Percentiles rank a stretch among this genome's conserved stretches.
Conservation (phyloP, 2,113 vertebrate genomes). For the Lepisosteus osseus region DNA sequence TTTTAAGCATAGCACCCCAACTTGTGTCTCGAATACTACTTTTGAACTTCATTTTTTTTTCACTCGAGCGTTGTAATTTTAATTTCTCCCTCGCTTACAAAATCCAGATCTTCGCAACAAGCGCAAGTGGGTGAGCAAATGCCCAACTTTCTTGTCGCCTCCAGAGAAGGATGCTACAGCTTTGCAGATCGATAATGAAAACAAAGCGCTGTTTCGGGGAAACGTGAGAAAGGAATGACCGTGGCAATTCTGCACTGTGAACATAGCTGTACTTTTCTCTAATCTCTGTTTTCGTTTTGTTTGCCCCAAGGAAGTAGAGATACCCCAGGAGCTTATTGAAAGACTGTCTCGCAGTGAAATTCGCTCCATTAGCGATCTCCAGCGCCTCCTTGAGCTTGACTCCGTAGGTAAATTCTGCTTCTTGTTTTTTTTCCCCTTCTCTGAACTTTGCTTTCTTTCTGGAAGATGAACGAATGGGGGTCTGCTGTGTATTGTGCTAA, state of each 20-base stretch:
- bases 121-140: constrained; percentile 42
- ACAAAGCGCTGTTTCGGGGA: no score
- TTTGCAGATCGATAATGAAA: no score
- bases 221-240: no score
- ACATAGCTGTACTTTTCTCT: no score
- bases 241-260: no score
- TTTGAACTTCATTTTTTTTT: no score
- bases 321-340: constrained; percentile 92
- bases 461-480: background rate
- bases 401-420: constrained; percentile 96
- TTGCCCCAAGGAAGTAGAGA: constrained; percentile 80
- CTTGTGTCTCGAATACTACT: no score
- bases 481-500: background rate
- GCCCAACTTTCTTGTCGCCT: constrained; percentile 38
- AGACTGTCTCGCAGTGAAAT: constrained; percentile 91
- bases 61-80: no score
- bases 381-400: constrained; percentile 97
- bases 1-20: no score
- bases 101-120: constrained; percentile 46
- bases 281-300: constrained; percentile 13
- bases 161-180: no score
- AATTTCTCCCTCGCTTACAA: constrained; percentile 26
- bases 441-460: constrained; percentile 23
- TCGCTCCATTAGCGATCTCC: constrained; percentile 96
- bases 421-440: constrained; percentile 48